Conservation (phyloP, 2,888 invertebrate genomes). For the Elmis aenea region DNA sequence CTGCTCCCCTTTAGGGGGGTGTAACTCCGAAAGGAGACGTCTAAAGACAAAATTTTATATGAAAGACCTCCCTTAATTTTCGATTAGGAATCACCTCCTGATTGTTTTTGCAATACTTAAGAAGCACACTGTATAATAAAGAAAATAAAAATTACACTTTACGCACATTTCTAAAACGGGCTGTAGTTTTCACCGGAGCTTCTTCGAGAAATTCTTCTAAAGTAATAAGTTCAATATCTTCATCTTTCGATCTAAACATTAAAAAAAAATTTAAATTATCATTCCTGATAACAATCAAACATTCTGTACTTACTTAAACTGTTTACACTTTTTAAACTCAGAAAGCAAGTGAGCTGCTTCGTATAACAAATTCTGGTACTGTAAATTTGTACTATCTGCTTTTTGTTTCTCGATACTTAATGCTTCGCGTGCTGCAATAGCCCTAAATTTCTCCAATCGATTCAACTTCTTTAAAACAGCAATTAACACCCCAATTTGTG, state of each 20-base stretch:
- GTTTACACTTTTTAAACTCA: constrained; percentile 90
- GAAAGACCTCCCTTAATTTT: too few species aligned
- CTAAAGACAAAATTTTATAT: too few species aligned
- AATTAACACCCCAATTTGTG: constrained; percentile 70
- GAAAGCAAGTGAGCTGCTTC: constrained; percentile 91
- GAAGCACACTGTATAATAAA: too few species aligned
- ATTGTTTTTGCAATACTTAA: too few species aligned
- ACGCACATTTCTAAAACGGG: too few species aligned
- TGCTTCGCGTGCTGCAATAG: constrained; percentile 75
- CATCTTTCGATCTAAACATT: constrained; percentile 74
- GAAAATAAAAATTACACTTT: too few species aligned
- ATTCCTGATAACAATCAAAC: constrained; percentile 8
- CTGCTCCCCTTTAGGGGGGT: too few species aligned
- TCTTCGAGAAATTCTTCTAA: constrained; percentile 77
- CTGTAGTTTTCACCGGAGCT: constrained; percentile 59
- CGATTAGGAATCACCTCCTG: too few species aligned
- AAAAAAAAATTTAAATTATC: constrained; percentile 13
- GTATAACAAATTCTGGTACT: constrained; percentile 88
- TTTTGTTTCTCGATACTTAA: constrained; percentile 78
- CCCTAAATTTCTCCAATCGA: constrained; percentile 82
- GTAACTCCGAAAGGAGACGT: too few species aligned
- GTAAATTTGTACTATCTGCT: constrained; percentile 85
- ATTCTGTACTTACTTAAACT: constrained; percentile 67
- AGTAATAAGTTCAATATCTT: constrained; percentile 82
- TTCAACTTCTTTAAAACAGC: constrained; percentile 87